phyloP scores from a whole-genome alignment of 2,888 invertebrate genomes.

The Trissolcus brochymenae region DNA sequence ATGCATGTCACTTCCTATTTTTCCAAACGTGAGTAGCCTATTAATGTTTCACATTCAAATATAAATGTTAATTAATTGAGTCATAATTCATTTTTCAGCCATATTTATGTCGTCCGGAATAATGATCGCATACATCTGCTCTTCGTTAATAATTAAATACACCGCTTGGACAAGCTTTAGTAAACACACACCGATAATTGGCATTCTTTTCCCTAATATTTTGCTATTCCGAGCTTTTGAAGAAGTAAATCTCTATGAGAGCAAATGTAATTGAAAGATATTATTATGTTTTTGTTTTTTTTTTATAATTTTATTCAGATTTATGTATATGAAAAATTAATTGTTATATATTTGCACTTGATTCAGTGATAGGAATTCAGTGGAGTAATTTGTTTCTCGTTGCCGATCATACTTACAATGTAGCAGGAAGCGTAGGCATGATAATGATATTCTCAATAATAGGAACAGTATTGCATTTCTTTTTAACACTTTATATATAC shows the following conservation, averaged over 20 bases:
- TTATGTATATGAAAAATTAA: background rate
- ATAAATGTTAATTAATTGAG: background rate
- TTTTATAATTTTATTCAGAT: background rate
- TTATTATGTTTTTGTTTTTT: constrained; percentile 1
- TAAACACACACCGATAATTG: constrained; percentile 63
- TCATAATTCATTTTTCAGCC: constrained; percentile 51
- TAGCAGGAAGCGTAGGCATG: constrained; percentile 78
- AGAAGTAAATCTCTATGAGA: constrained; percentile 71
- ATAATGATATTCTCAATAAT: constrained; percentile 85
- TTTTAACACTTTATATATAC: constrained; percentile 90
- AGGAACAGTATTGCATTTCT: constrained; percentile 83
- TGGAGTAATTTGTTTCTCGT: constrained; percentile 76
- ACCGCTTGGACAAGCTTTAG: constrained; percentile 56
- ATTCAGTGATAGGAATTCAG: constrained; percentile 75
- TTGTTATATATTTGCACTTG: background rate
- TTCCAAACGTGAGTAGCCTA: constrained; percentile 67
- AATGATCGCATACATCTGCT: constrained; percentile 57
- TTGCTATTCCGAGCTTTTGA: constrained; percentile 66
- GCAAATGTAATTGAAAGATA: constrained; percentile 60
- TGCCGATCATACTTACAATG: constrained; percentile 63
- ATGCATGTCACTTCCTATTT: constrained; percentile 73
- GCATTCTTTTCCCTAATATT: constrained; percentile 71
- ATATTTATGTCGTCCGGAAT: constrained; percentile 59
- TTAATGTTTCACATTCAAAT: background rate
- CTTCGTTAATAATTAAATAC: constrained; percentile 60